These are phyloP conservation scores for Clarias pachynema DNA, from an alignment of 2,797 vertebrate species.

Conservation along the genomic window DNA sequence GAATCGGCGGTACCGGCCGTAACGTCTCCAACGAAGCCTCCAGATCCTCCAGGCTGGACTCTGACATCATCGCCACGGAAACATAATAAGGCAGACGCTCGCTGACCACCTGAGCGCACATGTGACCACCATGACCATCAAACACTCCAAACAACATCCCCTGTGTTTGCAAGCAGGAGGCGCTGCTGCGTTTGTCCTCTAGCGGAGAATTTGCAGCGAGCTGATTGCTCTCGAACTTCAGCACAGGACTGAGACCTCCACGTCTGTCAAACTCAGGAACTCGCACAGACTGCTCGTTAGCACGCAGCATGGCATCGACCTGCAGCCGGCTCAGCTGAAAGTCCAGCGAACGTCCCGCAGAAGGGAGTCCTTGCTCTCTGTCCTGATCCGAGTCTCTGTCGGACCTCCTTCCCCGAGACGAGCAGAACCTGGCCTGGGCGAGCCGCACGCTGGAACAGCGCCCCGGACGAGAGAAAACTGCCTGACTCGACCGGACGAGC, in stretches of 20 bases:
- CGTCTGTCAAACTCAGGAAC: slow-evolving; percentile 74
- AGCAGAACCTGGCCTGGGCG: slow-evolving; percentile 43
- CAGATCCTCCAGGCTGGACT: slow-evolving; percentile 82
- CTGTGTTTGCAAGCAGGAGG: slow-evolving; percentile 85
- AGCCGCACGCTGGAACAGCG: slow-evolving; percentile 49
- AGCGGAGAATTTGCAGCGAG: slow-evolving; percentile 88
- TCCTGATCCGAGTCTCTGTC: slow-evolving; percentile 55
- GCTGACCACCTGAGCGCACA: slow-evolving; percentile 90
- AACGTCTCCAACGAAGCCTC: slow-evolving; percentile 84
- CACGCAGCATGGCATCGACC: slow-evolving; percentile 81
- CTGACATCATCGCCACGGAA: slow-evolving; percentile 88
- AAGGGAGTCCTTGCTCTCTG: slow-evolving; percentile 68
- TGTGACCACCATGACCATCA: slow-evolving; percentile 90
- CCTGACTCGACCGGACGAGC: slow-evolving; percentile 63
- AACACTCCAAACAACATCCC: slow-evolving; percentile 94
- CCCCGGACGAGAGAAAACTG: slow-evolving; percentile 44
- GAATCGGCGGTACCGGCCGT: slow-evolving; percentile 82
- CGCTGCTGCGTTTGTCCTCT: slow-evolving; percentile 89
- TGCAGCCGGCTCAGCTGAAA: slow-evolving; percentile 82
- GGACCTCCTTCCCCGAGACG: slow-evolving; percentile 36
- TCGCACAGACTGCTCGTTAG: slow-evolving; percentile 81
- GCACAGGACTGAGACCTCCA: slow-evolving; percentile 76
- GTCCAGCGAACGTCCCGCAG: slow-evolving; percentile 78
- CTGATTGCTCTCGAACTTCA: slow-evolving; percentile 91
- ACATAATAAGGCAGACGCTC: slow-evolving; percentile 90